Evolutionary conservation across 2,888 invertebrate genomes (phyloP).

Genomic region (Agrotis puta): DNA sequence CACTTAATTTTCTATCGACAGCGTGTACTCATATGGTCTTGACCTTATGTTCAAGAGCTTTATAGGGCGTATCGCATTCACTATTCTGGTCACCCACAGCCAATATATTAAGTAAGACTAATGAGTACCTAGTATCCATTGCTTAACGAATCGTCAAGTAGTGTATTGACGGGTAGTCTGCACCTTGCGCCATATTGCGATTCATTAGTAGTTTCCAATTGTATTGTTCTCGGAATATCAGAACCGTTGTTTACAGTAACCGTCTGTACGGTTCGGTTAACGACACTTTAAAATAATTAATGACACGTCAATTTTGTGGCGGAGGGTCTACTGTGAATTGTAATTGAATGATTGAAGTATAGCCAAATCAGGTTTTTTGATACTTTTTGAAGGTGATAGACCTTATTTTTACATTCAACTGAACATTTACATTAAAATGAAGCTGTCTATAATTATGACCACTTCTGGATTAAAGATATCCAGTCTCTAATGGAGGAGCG

Average conservation of each 20-base stretch:
- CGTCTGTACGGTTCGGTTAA: conserved; percentile 78
- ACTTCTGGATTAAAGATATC: no score
- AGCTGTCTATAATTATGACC: no score
- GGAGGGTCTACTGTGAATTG: conserved; percentile 24
- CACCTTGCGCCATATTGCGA: conserved; percentile 78
- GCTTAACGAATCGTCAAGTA: conserved; percentile 64
- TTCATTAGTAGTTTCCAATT: conserved; percentile 87
- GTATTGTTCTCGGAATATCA: conserved; percentile 87
- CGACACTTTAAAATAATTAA: conserved; percentile 83
- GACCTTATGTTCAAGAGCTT: conserved; percentile 31
- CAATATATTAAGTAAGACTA: conserved; percentile 63
- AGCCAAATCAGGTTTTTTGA: not conserved
- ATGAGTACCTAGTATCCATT: conserved; percentile 60
- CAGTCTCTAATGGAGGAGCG: no score
- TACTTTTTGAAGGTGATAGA: not conserved
- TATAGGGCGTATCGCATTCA: conserved; percentile 34
- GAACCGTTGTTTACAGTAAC: conserved; percentile 79
- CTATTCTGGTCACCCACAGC: conserved; percentile 50
- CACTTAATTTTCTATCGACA: conserved; percentile 1
- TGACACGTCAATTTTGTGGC: conserved; percentile 73
- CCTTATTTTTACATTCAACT: not conserved
- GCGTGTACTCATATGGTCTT: conserved; percentile 18
- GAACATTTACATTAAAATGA: no score
- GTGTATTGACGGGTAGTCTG: conserved; percentile 59
- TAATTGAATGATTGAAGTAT: conserved; percentile 21